A percentile compares a stretch with the other conserved stretches of the same genome.
Evolutionary conservation across 2,113 vertebrate genomes (phyloP).

Genomic region (Silurus asotus): DNA sequence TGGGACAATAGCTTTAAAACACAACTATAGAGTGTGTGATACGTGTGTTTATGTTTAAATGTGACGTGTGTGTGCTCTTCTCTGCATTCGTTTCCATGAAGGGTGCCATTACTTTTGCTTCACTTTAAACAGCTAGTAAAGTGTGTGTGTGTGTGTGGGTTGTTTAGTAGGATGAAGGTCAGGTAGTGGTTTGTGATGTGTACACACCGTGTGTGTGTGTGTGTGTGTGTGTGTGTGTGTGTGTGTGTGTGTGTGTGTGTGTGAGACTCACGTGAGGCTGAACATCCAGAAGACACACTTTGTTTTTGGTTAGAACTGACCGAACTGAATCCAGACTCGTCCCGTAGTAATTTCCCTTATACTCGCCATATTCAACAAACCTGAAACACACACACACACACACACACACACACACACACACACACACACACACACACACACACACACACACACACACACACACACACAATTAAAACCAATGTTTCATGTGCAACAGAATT

Average conservation of each 20-base stretch:
- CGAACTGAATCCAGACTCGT: constrained; percentile 89
- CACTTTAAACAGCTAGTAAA: not conserved
- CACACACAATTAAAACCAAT: not conserved
- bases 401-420: constrained; percentile 17
- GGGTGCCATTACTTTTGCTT: not conserved
- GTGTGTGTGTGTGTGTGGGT: not conserved
- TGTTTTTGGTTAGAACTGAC: constrained; percentile 89
- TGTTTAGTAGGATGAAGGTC: not conserved
- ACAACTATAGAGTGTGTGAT: not conserved
- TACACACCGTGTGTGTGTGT: not conserved
- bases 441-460: not conserved
- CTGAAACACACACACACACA: constrained; percentile 63
- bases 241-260: constrained; percentile 17
- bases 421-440: not conserved
- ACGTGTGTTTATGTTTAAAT: not conserved
- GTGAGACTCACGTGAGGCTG: constrained; percentile 89
- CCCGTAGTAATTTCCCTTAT: constrained; percentile 94
- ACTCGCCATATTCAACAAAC: constrained; percentile 94
- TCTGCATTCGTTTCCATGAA: not conserved
- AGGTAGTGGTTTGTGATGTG: not conserved
- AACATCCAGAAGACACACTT: constrained; percentile 92
- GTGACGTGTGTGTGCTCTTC: not conserved
- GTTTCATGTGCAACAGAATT: too few species aligned
- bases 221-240: not conserved
- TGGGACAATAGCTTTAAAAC: not conserved